Conservation (phyloP, 1,140 invertebrate genomes). For the Calephelis nemesis region DNA sequence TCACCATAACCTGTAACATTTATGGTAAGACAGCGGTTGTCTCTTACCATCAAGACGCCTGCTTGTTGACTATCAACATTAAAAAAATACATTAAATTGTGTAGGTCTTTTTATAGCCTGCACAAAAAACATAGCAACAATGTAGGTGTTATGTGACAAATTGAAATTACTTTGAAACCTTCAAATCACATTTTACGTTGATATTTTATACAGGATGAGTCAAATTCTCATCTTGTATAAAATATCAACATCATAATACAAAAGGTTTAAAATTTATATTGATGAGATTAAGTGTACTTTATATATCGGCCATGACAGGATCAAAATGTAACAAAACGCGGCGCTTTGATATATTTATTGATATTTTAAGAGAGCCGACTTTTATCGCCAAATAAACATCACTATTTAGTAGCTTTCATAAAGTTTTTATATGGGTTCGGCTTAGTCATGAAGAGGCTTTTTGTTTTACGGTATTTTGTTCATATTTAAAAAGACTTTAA, state of each 20-base stretch:
- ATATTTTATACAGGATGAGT: neutral
- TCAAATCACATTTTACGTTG: no score
- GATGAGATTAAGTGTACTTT: slow-evolving; percentile 6
- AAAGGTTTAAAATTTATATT: slow-evolving; percentile 2
- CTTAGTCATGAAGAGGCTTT: slow-evolving; percentile 24
- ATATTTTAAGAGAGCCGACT: slow-evolving; percentile 50
- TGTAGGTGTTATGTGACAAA: no score
- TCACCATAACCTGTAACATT: no score
- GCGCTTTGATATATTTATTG: slow-evolving; percentile 67
- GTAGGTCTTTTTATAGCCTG: no score
- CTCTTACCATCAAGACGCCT: no score
- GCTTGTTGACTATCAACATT: no score
- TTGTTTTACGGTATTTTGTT: neutral
- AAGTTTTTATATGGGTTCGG: slow-evolving; percentile 28
- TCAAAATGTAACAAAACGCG: slow-evolving; percentile 44
- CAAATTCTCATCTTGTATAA: neutral
- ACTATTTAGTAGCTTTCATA: slow-evolving; percentile 69
- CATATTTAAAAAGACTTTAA: neutral
- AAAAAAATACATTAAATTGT: no score
- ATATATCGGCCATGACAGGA: slow-evolving; percentile 33
- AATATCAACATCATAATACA: neutral
- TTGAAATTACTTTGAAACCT: no score
- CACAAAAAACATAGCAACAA: no score
- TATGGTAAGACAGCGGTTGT: no score
- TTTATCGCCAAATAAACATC: slow-evolving; percentile 66